Evolutionary conservation across 2,888 invertebrate genomes (phyloP).

Genomic region (Oscheius sp.): DNA sequence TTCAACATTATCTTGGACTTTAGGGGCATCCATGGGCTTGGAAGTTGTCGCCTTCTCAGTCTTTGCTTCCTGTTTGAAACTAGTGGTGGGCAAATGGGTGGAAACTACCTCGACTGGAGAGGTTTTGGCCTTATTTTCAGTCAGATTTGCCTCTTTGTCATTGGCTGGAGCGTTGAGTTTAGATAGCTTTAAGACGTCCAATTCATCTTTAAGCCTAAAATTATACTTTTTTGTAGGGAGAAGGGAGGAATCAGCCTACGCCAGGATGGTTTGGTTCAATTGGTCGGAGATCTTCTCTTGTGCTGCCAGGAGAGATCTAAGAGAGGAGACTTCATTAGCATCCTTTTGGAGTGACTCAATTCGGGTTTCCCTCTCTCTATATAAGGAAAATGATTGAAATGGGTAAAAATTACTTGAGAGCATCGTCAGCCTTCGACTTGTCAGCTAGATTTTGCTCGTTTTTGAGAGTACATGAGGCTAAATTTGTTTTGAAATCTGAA

Average conservation of each 20-base stretch:
- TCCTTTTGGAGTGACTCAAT: constrained; percentile 18
- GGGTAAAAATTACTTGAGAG: constrained; percentile 1
- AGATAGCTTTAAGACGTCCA: constrained; percentile 7
- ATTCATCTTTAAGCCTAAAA: constrained; percentile 25
- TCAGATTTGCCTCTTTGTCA: neutral
- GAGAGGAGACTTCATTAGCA: constrained; percentile 1
- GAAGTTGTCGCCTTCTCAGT: neutral
- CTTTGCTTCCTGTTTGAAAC: neutral
- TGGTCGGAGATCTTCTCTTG: constrained; percentile 14
- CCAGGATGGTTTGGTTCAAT: constrained; percentile 9
- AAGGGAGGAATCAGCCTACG: constrained; percentile 8
- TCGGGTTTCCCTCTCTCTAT: constrained; percentile 3
- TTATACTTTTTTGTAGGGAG: neutral
- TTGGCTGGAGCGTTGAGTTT: neutral
- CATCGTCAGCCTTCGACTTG: constrained; percentile 12
- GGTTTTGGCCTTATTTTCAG: neutral
- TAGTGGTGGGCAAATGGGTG: no score
- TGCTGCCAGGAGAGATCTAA: constrained; percentile 10
- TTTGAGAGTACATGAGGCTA: constrained; percentile 12
- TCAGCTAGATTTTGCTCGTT: constrained; percentile 5
- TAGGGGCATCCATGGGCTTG: no score
- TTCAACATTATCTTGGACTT: no score
- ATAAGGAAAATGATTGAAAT: neutral
- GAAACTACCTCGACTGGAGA: constrained; percentile 3
- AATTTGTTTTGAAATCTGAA: constrained; percentile 13